Conservation (phyloP, 1,140 invertebrate species). For the Drosophila pandora region DNA sequence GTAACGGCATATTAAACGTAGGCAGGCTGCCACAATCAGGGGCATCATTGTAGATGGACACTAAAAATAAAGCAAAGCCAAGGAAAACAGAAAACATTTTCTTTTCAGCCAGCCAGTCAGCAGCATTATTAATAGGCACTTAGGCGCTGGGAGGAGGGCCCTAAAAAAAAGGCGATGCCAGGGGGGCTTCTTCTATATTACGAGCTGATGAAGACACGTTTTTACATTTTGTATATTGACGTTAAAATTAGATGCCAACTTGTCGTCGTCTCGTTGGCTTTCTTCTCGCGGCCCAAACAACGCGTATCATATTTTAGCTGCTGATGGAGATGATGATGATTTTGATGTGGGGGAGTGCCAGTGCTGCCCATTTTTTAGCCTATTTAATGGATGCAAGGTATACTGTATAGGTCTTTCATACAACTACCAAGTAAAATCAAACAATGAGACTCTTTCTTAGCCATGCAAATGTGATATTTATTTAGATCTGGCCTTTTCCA, state of each 20-base stretch:
- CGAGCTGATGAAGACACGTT: constrained; percentile 79
- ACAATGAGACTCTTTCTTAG: neutral
- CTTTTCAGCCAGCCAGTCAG: constrained; percentile 22
- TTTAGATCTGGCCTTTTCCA: neutral
- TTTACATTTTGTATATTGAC: constrained; percentile 80
- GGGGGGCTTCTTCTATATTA: constrained; percentile 46
- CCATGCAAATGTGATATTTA: neutral
- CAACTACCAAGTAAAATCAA: neutral
- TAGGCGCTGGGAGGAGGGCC: constrained; percentile 38
- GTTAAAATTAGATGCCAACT: constrained; percentile 82
- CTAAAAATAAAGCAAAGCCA: constrained; percentile 74
- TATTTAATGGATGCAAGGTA: neutral
- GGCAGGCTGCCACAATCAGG: constrained; percentile 21
- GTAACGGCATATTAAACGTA: constrained; percentile 78
- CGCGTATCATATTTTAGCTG: constrained; percentile 78
- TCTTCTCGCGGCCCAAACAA: constrained; percentile 52
- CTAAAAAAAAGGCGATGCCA: neutral
- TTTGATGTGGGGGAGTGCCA: constrained; percentile 30
- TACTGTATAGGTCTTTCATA: too few species aligned
- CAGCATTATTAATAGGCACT: constrained; percentile 80
- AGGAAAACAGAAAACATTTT: constrained; percentile 42
- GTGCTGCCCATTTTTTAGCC: constrained; percentile 7
- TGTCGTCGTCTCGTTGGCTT: constrained; percentile 57
- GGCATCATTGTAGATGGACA: constrained; percentile 47
- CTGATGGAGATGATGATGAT: constrained; percentile 54